These are phyloP conservation scores for Sciurus carolinensis DNA, from an alignment of 2,797 vertebrate species.

Conservation along the genomic window DNA sequence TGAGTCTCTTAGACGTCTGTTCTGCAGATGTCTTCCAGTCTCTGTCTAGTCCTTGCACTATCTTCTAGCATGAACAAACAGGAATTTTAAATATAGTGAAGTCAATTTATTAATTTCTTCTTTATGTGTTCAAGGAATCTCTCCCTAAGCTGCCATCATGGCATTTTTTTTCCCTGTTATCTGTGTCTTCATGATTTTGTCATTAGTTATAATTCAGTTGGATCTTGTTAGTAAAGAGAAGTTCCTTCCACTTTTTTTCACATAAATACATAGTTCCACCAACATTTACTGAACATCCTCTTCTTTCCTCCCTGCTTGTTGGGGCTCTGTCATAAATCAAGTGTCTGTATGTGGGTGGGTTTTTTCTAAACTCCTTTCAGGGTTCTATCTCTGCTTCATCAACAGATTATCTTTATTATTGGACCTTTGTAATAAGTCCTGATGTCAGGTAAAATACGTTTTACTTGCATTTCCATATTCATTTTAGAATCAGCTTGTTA, in stretches of 20 bases:
- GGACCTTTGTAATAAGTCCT: neutral
- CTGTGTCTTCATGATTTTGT: neutral
- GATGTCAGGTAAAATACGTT: slow-evolving; percentile 5
- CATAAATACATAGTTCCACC: neutral
- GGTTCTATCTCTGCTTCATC: neutral
- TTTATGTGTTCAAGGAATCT: neutral
- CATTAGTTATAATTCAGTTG: neutral
- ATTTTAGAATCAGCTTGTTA: slow-evolving; percentile 22
- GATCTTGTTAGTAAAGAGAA: neutral
- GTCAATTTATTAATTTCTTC: neutral
- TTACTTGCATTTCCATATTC: slow-evolving; percentile 38
- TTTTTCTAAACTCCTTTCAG: neutral
- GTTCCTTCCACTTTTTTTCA: neutral
- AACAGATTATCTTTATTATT: neutral
- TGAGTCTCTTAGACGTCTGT: neutral
- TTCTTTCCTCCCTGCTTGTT: neutral
- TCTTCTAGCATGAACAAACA: neutral
- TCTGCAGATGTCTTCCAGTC: neutral
- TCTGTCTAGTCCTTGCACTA: neutral
- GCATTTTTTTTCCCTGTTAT: neutral
- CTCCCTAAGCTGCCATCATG: slow-evolving; percentile 10
- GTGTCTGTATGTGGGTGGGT: too few species aligned
- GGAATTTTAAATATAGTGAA: slow-evolving; percentile 14
- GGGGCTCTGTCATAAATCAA: neutral
- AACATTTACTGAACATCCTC: neutral